Evolutionary conservation across 2,797 vertebrate genomes (phyloP), one percentile per base, ranked within the genome.

Genomic region (Champsocephalus esox): DNA sequence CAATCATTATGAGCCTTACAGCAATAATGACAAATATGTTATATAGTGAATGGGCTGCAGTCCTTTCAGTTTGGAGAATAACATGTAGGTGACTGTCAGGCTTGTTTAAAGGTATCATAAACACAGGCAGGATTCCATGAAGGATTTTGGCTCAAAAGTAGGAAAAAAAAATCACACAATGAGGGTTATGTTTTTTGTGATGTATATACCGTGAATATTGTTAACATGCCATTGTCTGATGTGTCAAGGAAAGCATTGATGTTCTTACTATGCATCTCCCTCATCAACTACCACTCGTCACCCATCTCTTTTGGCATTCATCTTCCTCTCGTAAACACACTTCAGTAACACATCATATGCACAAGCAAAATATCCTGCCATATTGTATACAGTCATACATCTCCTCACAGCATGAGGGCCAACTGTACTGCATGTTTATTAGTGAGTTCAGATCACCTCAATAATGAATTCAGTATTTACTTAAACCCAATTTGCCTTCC

Each of bases 401-500:
- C 80, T 80, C 69, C 57, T 73, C 82, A 52, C 85, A 86, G 75
- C 70, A 75, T 80, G 88, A 55, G 69, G 70, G 51, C 70, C 61
- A 71, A 75, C 66, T 70, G 46, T n/a, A 75, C 58, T 62, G 81
- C 70, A 68, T 83, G 46, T 83, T 87, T 83, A 80, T 82, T 67
- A 86, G 68, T 62, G 75, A 74, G 44, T 49, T 63, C 44, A 63
- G 46, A 75, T 79, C 66, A 72, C 70, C 76, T 84, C 75, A n/a
- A 73, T 83, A 76, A 78, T 75, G 60, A 71, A 88, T 86, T 80
- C n/a, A 87, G 84, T 85, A 88, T 89, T 82, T 79, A 71, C 70
- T 44, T 79, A 74, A 85, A 87, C 67, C 52, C 65, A 61, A 21
- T 21, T 55, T 51, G 73, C 65, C 70, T 82, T 63, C 67, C 32